Percentiles rank a stretch among this genome's conserved stretches.
Conservation (phyloP, 2,113 vertebrate genomes). For the Orthonyx spaldingii region DNA sequence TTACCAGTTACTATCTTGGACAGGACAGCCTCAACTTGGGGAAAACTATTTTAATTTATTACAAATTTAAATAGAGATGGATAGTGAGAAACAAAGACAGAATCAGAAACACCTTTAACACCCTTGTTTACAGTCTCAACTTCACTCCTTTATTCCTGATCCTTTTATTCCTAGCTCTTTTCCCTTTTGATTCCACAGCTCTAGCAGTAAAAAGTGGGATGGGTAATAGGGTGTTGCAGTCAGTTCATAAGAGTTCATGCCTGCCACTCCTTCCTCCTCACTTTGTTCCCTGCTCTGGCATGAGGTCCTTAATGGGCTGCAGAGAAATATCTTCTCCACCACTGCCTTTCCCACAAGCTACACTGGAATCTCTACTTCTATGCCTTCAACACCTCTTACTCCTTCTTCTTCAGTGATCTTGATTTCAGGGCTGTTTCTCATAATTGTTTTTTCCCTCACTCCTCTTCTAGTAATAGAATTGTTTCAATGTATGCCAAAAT, state of each 20-base stretch:
- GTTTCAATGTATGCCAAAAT: not conserved
- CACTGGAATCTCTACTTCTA: not conserved
- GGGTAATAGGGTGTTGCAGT: not conserved
- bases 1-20: not conserved
- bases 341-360: not conserved
- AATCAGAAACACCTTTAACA: not conserved
- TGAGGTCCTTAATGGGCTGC: not conserved
- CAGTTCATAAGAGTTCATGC: not conserved
- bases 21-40: not conserved
- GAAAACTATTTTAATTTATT: not conserved
- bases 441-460: too few relatives aligned
- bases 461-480: not conserved
- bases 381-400: not conserved
- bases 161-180: not conserved
- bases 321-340: not conserved
- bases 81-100: not conserved
- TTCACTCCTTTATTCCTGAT: not conserved
- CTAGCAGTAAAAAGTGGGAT: not conserved
- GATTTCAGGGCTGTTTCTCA: not conserved
- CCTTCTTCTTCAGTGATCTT: not conserved
- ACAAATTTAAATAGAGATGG: not conserved
- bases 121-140: not conserved
- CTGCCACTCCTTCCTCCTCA: not conserved
- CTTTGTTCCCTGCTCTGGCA: not conserved
- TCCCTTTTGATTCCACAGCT: fast-evolving